phyloP scores from a whole-genome alignment of 2,888 invertebrate species.

The Polylopha cassiicola region DNA sequence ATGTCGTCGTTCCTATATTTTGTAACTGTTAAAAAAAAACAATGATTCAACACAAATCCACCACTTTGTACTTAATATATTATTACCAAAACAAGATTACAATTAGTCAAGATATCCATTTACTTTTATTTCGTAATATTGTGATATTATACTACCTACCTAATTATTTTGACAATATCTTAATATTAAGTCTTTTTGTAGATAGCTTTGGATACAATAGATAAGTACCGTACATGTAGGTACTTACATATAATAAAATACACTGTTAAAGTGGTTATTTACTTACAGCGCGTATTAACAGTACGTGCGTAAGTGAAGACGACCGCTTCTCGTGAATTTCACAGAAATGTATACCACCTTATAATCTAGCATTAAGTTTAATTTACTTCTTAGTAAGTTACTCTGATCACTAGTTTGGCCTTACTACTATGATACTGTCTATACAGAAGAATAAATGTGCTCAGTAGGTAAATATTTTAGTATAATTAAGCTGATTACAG shows the following conservation, averaged over 20 bases:
- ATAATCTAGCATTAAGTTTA: too few species aligned
- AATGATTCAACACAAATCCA: slow-evolving; percentile 61
- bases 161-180: slow-evolving; percentile 9
- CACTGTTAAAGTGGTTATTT: too few species aligned
- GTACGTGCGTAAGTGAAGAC: too few species aligned
- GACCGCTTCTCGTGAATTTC: too few species aligned
- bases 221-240: too few species aligned
- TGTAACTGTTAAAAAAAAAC: slow-evolving; percentile 40
- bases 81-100: slow-evolving; percentile 31
- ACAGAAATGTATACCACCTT: too few species aligned
- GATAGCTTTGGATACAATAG: too few species aligned
- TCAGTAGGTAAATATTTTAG: slow-evolving; percentile 12
- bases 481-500: slow-evolving; percentile 21
- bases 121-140: slow-evolving; percentile 51
- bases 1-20: slow-evolving; percentile 67
- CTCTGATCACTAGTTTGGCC: too few species aligned
- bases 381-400: too few species aligned
- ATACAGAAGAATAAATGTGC: slow-evolving; percentile 7
- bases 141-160: slow-evolving; percentile 60
- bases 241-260: too few species aligned
- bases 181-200: too few species aligned
- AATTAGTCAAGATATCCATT: slow-evolving; percentile 44
- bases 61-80: slow-evolving; percentile 67
- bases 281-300: too few species aligned
- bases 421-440: not conserved